Percentiles rank a stretch among this genome's conserved stretches.
Evolutionary conservation across 1,140 invertebrate species (phyloP).

Genomic region (Eubasilissa regina): DNA sequence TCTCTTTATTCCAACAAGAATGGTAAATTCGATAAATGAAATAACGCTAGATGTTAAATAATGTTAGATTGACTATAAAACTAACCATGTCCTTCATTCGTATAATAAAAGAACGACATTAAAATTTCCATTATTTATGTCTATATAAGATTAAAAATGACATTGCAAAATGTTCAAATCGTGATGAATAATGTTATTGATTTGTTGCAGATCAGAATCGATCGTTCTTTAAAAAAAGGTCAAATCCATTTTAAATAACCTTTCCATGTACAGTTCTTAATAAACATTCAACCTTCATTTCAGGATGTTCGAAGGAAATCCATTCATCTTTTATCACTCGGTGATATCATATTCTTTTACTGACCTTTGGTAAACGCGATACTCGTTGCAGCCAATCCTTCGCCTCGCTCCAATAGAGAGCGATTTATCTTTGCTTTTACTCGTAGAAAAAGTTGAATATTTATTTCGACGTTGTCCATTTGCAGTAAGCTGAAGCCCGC

Average conservation of each 20-base stretch:
- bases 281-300: constrained; percentile 26
- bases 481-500: background rate
- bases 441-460: constrained; percentile 1
- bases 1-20: too few species aligned
- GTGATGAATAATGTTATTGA: too few species aligned
- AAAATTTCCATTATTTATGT: too few species aligned
- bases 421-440: constrained; percentile 17
- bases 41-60: too few species aligned
- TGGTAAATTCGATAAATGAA: too few species aligned
- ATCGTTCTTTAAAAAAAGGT: too few species aligned
- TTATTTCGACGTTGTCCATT: background rate
- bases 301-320: constrained; percentile 21
- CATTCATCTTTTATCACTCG: background rate
- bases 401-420: background rate
- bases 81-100: too few species aligned
- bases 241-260: background rate
- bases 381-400: background rate
- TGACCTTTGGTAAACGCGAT: constrained; percentile 3
- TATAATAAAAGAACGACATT: too few species aligned
- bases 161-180: too few species aligned
- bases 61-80: too few species aligned
- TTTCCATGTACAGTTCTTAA: constrained; percentile 10
- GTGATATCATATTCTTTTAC: background rate
- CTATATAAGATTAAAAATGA: too few species aligned
- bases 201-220: too few species aligned